Evolutionary conservation across 2,113 vertebrate genomes (phyloP).

Genomic region (Hippocampus abdominalis): DNA sequence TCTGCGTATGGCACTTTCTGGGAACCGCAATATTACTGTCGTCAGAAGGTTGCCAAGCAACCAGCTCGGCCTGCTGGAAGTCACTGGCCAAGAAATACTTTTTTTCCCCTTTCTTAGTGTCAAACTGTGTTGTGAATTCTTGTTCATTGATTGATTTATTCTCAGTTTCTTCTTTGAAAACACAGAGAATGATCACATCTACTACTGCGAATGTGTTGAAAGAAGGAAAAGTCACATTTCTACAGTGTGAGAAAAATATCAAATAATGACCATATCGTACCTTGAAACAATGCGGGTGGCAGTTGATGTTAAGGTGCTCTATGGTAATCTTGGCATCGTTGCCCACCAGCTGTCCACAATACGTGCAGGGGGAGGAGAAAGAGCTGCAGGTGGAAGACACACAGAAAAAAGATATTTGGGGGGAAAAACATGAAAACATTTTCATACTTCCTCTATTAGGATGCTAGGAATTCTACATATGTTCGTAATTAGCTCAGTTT

Average conservation of each 20-base stretch:
- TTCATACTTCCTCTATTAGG: not conserved
- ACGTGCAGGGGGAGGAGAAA: constrained; percentile 73
- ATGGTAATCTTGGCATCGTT: constrained; percentile 83
- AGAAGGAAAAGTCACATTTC: not conserved
- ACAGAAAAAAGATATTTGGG: constrained; percentile 23
- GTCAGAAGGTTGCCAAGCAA: not conserved
- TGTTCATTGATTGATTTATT: not conserved
- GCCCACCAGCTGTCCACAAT: constrained; percentile 77
- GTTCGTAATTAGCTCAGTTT: not conserved
- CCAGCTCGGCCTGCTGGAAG: not conserved
- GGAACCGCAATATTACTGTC: not conserved
- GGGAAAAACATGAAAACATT: constrained; percentile 20
- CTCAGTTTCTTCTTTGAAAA: not conserved
- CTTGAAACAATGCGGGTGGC: constrained; percentile 85
- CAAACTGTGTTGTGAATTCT: not conserved
- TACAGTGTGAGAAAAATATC: not conserved
- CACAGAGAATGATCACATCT: not conserved
- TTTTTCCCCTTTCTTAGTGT: not conserved
- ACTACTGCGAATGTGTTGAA: not conserved
- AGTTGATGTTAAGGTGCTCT: constrained; percentile 84
- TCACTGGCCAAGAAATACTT: not conserved
- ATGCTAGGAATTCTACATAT: not conserved
- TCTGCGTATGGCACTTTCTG: not conserved
- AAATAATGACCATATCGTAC: constrained; percentile 46
- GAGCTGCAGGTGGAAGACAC: constrained; percentile 37